phyloP scores from a whole-genome alignment of 2,888 invertebrate species.

The Diadegma fenestrale region DNA sequence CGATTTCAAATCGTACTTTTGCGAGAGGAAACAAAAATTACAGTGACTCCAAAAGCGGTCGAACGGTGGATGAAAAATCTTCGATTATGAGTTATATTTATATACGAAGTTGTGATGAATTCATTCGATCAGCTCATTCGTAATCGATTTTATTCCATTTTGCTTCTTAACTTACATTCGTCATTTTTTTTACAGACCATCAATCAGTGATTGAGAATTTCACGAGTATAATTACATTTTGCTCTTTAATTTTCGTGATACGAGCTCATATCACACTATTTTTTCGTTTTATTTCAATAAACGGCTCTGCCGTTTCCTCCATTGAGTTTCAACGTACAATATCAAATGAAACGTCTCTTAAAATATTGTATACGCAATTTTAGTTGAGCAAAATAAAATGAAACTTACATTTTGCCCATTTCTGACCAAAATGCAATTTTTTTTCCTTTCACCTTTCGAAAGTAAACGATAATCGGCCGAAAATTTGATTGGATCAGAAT shows the following conservation, averaged over 20 bases:
- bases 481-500: not conserved
- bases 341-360: not conserved
- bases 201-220: not conserved
- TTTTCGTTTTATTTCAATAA: not conserved
- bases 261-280: not conserved
- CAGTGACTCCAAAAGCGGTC: constrained; percentile 47
- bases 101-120: constrained; percentile 44
- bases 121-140: constrained; percentile 12
- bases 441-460: not conserved
- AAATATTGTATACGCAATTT: not conserved
- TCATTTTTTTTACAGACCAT: constrained; percentile 2
- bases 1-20: constrained; percentile 63
- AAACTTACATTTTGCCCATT: constrained; percentile 7
- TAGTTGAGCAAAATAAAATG: not conserved
- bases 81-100: constrained; percentile 42
- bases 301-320: not conserved
- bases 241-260: not conserved
- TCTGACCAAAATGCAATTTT: not conserved
- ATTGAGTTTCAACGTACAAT: not conserved
- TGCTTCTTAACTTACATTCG: not conserved
- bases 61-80: constrained; percentile 28
- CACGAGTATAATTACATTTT: not conserved
- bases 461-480: not conserved
- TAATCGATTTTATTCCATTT: not conserved
- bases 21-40: constrained; percentile 56